Evolutionary conservation across 2,113 vertebrate species (phyloP).

Genomic region (Progne subis): DNA sequence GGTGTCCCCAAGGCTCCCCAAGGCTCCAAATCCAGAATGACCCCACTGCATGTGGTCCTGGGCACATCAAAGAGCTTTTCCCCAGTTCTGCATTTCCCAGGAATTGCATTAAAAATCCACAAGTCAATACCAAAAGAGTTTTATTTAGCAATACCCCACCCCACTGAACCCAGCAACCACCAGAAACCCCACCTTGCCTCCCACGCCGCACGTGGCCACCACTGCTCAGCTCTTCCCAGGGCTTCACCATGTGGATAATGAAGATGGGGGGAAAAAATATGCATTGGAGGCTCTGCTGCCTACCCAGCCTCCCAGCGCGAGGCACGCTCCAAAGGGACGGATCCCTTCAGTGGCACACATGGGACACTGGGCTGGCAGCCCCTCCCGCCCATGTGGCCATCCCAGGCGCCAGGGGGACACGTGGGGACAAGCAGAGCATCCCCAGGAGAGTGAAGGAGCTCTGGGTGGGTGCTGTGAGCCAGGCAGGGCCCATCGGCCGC

Average conservation of each 20-base stretch:
- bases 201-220: rapidly evolving
- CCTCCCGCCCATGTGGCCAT: not conserved
- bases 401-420: not conserved
- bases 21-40: not conserved
- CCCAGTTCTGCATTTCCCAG: not conserved
- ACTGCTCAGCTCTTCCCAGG: not conserved
- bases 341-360: rapidly evolving
- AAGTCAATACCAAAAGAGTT: not conserved
- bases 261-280: rapidly evolving
- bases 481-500: rapidly evolving
- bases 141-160: not conserved
- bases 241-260: rapidly evolving
- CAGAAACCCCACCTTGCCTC: not conserved
- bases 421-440: not conserved
- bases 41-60: rapidly evolving
- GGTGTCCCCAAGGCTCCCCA: too few relatives aligned
- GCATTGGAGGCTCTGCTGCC: not conserved
- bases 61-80: not conserved
- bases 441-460: not conserved
- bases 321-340: rapidly evolving
- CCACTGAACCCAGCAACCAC: rapidly evolving
- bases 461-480: rapidly evolving
- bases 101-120: not conserved
- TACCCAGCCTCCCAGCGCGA: not conserved
- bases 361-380: rapidly evolving